Conservation (phyloP, 2,113 vertebrate species). For the Lucifuga dentata region DNA sequence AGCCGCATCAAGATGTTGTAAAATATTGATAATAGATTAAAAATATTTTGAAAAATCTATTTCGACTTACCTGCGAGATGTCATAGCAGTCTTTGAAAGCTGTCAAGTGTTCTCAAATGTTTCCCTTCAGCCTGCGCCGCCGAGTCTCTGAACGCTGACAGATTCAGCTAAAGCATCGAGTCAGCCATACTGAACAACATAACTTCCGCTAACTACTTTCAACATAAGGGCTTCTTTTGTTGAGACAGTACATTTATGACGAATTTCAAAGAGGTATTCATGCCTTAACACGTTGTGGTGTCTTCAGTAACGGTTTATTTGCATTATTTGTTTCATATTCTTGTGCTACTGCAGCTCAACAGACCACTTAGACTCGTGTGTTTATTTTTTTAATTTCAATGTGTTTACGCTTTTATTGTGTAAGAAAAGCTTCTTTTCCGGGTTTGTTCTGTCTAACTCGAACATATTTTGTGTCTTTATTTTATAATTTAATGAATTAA, state of each 20-base stretch:
- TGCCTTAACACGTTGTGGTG: too few species aligned
- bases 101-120: conserved; percentile 63
- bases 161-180: conserved; percentile 5
- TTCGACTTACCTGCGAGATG: conserved; percentile 87
- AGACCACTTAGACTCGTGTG: too few species aligned
- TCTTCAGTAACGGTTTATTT: too few species aligned
- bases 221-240: conserved; percentile 60
- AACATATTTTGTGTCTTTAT: too few species aligned
- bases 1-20: neutral
- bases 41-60: conserved; percentile 19
- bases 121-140: conserved; percentile 25
- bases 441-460: neutral
- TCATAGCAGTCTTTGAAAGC: conserved; percentile 82
- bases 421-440: neutral
- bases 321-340: too few species aligned
- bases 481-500: too few species aligned
- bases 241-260: too few species aligned
- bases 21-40: neutral
- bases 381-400: neutral
- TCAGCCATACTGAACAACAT: neutral
- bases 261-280: too few species aligned
- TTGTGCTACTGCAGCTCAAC: too few species aligned
- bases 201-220: conserved; percentile 48
- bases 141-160: conserved; percentile 20
- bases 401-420: conserved; percentile 8